Conservation (phyloP, 2,797 vertebrate species). For the Psittacula echo region DNA sequence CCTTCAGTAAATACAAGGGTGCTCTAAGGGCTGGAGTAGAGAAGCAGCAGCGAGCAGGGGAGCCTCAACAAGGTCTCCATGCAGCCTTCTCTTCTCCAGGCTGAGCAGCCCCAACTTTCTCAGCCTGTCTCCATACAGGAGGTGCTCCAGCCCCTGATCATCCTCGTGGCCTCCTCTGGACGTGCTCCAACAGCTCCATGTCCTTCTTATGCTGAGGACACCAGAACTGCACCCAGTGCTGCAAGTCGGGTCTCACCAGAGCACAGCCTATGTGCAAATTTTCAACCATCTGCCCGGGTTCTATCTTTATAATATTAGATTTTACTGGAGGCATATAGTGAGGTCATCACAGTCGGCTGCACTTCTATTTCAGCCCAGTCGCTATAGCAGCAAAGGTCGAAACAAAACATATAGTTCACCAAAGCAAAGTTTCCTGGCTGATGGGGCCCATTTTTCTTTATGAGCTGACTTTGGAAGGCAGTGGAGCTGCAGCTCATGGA, state of each 20-base stretch:
- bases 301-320: not conserved
- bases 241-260: not conserved
- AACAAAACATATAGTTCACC: constrained; percentile 14
- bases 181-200: not conserved
- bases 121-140: not conserved
- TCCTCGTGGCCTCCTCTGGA: not conserved
- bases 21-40: not conserved
- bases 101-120: fast-evolving
- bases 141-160: not conserved
- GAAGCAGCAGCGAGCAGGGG: not conserved
- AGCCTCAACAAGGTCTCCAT: not conserved
- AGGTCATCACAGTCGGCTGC: constrained; percentile 16
- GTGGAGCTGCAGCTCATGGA: not conserved
- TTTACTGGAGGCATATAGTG: not conserved
- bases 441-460: not conserved
- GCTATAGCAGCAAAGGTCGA: constrained; percentile 8
- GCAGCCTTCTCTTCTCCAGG: not conserved
- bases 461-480: constrained; percentile 16
- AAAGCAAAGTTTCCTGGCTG: constrained; percentile 47
- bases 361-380: not conserved
- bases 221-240: not conserved
- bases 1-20: not conserved
- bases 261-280: not conserved
- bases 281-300: fast-evolving
- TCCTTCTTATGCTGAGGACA: not conserved